phyloP scores from a whole-genome alignment of 2,888 invertebrate genomes.

The Tryphoninae sp. region DNA sequence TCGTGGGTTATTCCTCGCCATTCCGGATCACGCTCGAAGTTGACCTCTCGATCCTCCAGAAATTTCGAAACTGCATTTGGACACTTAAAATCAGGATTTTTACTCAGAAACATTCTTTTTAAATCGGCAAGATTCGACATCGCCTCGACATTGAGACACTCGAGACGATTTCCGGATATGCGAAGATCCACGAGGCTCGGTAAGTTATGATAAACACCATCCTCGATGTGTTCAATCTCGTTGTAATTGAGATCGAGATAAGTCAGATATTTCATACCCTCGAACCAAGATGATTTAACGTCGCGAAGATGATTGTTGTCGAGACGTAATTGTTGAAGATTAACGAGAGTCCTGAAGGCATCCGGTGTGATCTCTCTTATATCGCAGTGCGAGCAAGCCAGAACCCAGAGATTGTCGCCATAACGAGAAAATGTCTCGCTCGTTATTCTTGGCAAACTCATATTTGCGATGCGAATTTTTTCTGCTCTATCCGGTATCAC shows the following conservation, averaged over 20 bases:
- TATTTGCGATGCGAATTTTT: slow-evolving; percentile 73
- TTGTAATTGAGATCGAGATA: slow-evolving; percentile 78
- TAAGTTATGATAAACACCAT: slow-evolving; percentile 72
- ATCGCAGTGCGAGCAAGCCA: slow-evolving; percentile 75
- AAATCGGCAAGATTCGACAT: slow-evolving; percentile 70
- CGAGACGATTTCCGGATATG: slow-evolving; percentile 76
- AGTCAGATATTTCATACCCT: slow-evolving; percentile 71
- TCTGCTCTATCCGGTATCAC: slow-evolving; percentile 69
- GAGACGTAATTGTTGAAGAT: slow-evolving; percentile 76
- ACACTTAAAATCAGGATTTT: slow-evolving; percentile 76
- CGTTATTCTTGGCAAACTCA: slow-evolving; percentile 72
- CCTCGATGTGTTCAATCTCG: slow-evolving; percentile 73
- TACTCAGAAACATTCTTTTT: slow-evolving; percentile 72
- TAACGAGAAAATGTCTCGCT: slow-evolving; percentile 73
- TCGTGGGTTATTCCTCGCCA: slow-evolving; percentile 71
- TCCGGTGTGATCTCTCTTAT: slow-evolving; percentile 74
- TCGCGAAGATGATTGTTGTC: slow-evolving; percentile 73
- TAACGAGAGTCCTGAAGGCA: slow-evolving; percentile 71
- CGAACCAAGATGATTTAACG: slow-evolving; percentile 74
- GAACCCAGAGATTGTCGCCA: slow-evolving; percentile 71
- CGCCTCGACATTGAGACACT: slow-evolving; percentile 73
- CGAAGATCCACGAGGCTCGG: slow-evolving; percentile 75
- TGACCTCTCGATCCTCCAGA: slow-evolving; percentile 67
- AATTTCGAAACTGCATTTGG: slow-evolving; percentile 73
- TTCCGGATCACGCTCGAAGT: slow-evolving; percentile 72